These are phyloP conservation scores for Nilaparvata lugens DNA, from an alignment of 1,140 invertebrate genomes.

Conservation along the genomic window DNA sequence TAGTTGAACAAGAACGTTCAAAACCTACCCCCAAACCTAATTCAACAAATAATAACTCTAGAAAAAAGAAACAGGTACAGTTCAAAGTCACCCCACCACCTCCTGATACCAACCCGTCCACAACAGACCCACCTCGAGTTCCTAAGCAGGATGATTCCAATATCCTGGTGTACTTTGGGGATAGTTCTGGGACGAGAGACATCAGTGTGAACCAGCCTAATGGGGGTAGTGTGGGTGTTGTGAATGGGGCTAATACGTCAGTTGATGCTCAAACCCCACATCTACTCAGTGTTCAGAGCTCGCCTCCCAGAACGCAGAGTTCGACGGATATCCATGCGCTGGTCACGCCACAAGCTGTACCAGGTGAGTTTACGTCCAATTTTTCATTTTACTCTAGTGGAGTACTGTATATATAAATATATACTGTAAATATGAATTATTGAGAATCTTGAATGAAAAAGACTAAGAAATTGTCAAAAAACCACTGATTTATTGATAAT, in stretches of 20 bases:
- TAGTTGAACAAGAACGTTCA: background rate
- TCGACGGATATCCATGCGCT: background rate
- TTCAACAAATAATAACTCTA: conserved; percentile 15
- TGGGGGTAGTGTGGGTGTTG: too few relatives aligned
- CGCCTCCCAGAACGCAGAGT: background rate
- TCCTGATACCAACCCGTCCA: background rate
- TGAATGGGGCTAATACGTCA: too few relatives aligned
- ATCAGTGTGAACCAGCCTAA: too few relatives aligned
- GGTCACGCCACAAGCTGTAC: background rate
- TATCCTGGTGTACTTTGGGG: conserved; percentile 9
- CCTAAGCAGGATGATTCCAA: background rate
- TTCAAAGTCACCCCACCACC: conserved; percentile 22
- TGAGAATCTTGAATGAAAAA: too few relatives aligned
- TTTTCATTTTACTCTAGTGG: too few relatives aligned
- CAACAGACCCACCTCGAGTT: background rate
- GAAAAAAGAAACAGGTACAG: conserved; percentile 33
- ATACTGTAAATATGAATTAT: too few relatives aligned
- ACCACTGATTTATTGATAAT: too few relatives aligned
- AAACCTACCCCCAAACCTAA: background rate
- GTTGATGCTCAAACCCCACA: background rate
- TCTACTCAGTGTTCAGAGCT: too few relatives aligned
- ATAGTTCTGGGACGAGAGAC: background rate
- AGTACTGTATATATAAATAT: too few relatives aligned
- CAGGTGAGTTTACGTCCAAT: background rate
- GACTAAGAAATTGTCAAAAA: too few relatives aligned